Percentiles rank a stretch among this genome's conserved stretches.
phyloP scores from a whole-genome alignment of 1,140 invertebrate species.

The Fragariocoptes setiger region DNA sequence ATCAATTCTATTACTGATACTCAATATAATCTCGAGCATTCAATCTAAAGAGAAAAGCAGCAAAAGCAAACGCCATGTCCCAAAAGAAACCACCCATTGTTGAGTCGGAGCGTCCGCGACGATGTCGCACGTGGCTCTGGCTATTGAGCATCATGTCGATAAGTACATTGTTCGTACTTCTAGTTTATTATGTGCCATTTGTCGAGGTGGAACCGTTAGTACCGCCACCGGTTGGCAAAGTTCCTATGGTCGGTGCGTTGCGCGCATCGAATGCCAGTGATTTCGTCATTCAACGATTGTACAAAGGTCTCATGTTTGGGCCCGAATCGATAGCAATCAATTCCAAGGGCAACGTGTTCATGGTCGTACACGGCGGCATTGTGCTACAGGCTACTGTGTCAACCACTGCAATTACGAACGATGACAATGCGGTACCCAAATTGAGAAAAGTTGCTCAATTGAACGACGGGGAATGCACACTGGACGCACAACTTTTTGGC shows the following conservation, averaged over 20 bases:
- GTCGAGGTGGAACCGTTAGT: not conserved
- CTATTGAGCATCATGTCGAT: not conserved
- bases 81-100: no score
- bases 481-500: not conserved
- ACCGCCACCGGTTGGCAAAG: not conserved
- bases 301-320: not conserved
- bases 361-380: not conserved
- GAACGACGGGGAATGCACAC: not conserved
- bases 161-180: not conserved
- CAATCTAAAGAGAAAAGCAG: no score
- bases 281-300: no score
- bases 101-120: no score
- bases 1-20: no score
- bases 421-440: not conserved
- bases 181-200: not conserved
- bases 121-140: no score
- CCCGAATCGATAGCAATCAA: not conserved
- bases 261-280: not conserved
- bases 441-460: not conserved
- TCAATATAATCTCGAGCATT: no score
- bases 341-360: not conserved
- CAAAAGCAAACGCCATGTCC: no score
- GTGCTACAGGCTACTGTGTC: not conserved
- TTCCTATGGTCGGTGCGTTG: not conserved
- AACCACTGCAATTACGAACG: not conserved